These are phyloP conservation scores for Okamejei kenojei DNA, from an alignment of 2,797 vertebrate species.

Conservation along the genomic window DNA sequence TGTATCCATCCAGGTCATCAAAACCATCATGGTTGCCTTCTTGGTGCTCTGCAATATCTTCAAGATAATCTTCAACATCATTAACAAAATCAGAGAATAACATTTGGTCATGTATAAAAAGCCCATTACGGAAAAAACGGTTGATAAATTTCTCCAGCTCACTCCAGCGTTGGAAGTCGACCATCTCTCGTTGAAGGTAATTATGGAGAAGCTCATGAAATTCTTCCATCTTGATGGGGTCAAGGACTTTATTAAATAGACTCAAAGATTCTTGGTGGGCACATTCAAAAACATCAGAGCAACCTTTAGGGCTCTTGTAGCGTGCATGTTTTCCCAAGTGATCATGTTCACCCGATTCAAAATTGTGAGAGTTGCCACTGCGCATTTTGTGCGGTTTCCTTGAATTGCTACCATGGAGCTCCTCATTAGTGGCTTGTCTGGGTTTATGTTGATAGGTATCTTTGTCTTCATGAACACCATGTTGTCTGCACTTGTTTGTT, in stretches of 20 bases:
- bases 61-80: conserved; percentile 79
- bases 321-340: conserved; percentile 41
- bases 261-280: conserved; percentile 75
- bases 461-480: conserved; percentile 45
- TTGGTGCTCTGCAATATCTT: conserved; percentile 74
- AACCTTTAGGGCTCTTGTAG: conserved; percentile 58
- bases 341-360: conserved; percentile 46
- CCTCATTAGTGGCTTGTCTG: conserved; percentile 51
- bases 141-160: conserved; percentile 79
- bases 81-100: conserved; percentile 89
- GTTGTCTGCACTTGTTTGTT: conserved; percentile 50
- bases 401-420: conserved; percentile 45
- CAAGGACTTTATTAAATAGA: conserved; percentile 73
- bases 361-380: conserved; percentile 39
- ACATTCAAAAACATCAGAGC: conserved; percentile 73
- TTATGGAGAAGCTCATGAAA: conserved; percentile 76
- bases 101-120: conserved; percentile 92
- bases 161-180: conserved; percentile 83
- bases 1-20: conserved; percentile 75
- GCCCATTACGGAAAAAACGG: conserved; percentile 78
- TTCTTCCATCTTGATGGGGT: conserved; percentile 78
- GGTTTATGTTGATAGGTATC: conserved; percentile 53
- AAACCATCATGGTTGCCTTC: conserved; percentile 63
- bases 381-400: conserved; percentile 44
- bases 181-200: conserved; percentile 79